Evolutionary conservation across 2,797 vertebrate genomes (phyloP).

Genomic region (Mus minutoides): DNA sequence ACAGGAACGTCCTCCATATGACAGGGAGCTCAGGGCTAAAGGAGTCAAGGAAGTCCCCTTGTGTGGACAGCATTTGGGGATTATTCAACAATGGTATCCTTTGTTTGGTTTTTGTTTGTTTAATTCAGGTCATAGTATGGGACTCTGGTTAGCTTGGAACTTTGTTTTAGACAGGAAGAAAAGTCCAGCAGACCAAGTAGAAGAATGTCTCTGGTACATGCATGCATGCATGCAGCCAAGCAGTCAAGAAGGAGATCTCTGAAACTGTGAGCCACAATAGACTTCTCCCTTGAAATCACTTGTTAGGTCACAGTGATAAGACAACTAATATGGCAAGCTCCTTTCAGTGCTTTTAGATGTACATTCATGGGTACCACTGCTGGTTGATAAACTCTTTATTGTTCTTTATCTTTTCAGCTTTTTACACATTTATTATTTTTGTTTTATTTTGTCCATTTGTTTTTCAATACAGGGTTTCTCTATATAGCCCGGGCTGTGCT

Average conservation of each 20-base stretch:
- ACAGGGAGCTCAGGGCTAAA: too few relatives aligned
- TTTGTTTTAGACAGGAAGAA: too few relatives aligned
- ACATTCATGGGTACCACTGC: background rate
- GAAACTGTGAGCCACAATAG: background rate
- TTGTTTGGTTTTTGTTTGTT: background rate
- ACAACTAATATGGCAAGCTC: background rate
- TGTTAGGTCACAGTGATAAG: background rate
- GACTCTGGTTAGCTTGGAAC: background rate
- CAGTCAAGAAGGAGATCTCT: background rate
- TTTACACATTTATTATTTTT: background rate
- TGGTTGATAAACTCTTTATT: background rate
- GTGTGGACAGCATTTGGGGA: constrained; percentile 40
- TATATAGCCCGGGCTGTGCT: background rate
- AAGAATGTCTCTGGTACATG: too few relatives aligned
- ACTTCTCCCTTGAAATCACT: background rate
- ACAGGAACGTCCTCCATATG: background rate
- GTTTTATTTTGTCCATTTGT: background rate
- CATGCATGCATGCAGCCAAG: too few relatives aligned
- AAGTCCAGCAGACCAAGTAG: too few relatives aligned
- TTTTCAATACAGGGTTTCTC: background rate
- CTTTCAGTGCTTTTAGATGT: background rate
- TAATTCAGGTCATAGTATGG: background rate
- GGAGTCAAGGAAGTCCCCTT: too few relatives aligned
- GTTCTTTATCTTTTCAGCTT: background rate
- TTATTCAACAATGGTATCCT: background rate